phyloP scores from a whole-genome alignment of 2,888 invertebrate species.

The Charanyca ferruginea region DNA sequence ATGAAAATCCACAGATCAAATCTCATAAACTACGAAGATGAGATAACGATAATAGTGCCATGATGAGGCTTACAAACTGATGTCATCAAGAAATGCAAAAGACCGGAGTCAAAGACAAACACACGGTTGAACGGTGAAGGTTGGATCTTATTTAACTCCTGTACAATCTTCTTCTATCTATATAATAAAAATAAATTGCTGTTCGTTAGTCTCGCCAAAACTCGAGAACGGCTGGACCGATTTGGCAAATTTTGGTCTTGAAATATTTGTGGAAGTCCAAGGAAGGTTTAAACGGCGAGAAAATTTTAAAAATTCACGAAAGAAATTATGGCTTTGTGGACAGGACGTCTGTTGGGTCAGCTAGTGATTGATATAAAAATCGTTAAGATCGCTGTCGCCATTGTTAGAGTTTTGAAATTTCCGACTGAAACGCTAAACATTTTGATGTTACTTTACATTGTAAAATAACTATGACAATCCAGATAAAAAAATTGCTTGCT shows the following conservation, averaged over 20 bases:
- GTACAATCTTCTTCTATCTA: no score
- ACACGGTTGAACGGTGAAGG: conserved; percentile 11
- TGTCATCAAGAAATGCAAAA: not conserved
- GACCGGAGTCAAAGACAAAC: not conserved
- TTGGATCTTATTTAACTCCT: not conserved
- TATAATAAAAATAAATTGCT: no score
- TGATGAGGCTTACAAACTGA: not conserved
- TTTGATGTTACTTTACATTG: conserved; percentile 10
- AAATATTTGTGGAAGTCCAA: no score
- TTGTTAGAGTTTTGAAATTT: not conserved
- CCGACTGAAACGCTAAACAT: not conserved
- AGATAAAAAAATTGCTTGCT: conserved; percentile 24
- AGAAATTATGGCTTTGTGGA: no score
- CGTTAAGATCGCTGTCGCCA: not conserved
- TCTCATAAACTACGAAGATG: conserved; percentile 17
- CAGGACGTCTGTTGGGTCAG: no score
- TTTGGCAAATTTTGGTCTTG: no score
- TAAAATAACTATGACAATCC: conserved; percentile 19
- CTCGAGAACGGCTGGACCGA: no score
- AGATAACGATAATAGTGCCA: not conserved
- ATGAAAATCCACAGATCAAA: conserved; percentile 23
- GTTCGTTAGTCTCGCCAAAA: no score
- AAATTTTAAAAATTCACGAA: no score
- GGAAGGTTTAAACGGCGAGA: no score
- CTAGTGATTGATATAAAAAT: no score